Evolutionary conservation across 2,888 invertebrate genomes (phyloP).

Genomic region (Archips xylosteana): DNA sequence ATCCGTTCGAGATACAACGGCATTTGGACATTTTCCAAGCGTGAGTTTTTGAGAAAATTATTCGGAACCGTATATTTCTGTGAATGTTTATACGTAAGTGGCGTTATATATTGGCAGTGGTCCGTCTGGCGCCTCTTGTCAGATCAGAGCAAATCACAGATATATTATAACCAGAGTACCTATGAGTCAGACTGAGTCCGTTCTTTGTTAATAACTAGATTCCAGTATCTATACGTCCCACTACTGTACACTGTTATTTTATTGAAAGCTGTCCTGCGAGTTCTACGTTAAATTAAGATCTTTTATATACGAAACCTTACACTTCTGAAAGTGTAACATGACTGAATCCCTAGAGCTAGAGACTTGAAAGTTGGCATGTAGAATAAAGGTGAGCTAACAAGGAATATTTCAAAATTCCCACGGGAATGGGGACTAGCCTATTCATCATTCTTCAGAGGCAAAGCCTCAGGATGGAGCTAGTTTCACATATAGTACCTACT

Average conservation of each 20-base stretch:
- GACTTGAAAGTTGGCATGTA: too few relatives aligned
- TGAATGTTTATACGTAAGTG: conserved; percentile 46
- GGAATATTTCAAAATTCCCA: too few relatives aligned
- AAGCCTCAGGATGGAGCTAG: too few relatives aligned
- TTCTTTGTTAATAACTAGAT: not conserved
- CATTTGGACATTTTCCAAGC: conserved; percentile 55
- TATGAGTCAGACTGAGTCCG: not conserved
- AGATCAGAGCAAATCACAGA: conserved; percentile 24
- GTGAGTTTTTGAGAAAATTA: conserved; percentile 54
- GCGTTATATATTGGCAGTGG: conserved; percentile 39
- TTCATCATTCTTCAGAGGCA: too few relatives aligned
- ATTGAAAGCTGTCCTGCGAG: not conserved
- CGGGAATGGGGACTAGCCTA: too few relatives aligned
- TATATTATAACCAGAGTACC: conserved; percentile 16
- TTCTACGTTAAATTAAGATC: too few relatives aligned
- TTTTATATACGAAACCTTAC: too few relatives aligned
- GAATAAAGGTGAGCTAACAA: too few relatives aligned
- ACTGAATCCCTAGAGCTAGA: too few relatives aligned
- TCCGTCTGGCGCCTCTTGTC: conserved; percentile 17
- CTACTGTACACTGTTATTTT: not conserved
- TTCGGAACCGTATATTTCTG: conserved; percentile 50
- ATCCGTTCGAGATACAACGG: conserved; percentile 48
- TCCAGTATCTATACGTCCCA: not conserved
- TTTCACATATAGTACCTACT: too few relatives aligned
- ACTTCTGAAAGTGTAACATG: too few relatives aligned